Conservation (phyloP, 2,113 vertebrate species). For the Indicator indicator region DNA sequence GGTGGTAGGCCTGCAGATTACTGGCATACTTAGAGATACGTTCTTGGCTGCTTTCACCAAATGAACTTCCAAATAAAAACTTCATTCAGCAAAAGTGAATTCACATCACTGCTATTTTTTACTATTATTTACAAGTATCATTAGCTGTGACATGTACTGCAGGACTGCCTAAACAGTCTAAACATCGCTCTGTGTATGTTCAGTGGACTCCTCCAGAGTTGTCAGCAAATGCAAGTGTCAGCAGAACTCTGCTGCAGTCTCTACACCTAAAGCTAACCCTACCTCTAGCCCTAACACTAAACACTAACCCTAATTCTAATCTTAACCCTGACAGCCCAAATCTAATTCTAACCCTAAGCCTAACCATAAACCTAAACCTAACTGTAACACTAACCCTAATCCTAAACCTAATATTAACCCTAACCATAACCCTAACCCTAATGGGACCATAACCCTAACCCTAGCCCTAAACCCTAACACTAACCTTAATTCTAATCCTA, state of each 20-base stretch:
- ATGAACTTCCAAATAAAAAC: background rate
- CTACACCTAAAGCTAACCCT: too few species aligned
- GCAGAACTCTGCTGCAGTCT: background rate
- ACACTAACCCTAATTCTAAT: too few species aligned
- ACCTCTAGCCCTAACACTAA: too few species aligned
- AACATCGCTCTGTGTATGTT: background rate
- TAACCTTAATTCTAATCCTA: too few species aligned
- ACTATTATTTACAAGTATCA: background rate
- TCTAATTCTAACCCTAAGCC: too few species aligned
- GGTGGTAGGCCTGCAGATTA: background rate
- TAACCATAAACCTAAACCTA: too few species aligned
- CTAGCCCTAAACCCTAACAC: too few species aligned
- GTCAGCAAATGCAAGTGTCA: accelerated
- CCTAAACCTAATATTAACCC: too few species aligned
- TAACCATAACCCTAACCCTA: too few species aligned
- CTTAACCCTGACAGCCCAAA: too few species aligned
- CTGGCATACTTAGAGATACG: background rate
- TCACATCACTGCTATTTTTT: background rate
- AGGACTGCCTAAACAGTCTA: background rate
- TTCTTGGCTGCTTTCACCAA: background rate
- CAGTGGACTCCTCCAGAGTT: background rate
- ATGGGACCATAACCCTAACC: too few species aligned
- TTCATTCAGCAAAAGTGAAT: background rate
- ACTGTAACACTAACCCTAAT: too few species aligned
- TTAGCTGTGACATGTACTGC: background rate